A percentile compares a stretch with the other conserved stretches of the same genome.
These are phyloP conservation scores for Nyctereutes procyonoides DNA, from an alignment of 2,113 vertebrate species.

Conservation along the genomic window DNA sequence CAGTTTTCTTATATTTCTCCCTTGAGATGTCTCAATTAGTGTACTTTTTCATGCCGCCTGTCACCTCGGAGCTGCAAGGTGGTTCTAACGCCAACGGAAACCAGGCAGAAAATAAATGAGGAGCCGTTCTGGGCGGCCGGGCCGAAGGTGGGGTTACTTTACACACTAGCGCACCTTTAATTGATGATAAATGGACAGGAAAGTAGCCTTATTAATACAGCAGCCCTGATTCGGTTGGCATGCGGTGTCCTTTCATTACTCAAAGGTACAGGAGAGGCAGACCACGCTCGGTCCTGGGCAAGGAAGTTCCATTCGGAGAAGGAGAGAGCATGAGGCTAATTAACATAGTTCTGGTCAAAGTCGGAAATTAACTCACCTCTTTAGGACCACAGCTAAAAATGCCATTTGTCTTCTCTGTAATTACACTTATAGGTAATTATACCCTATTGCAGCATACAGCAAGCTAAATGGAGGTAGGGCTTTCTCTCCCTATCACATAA, in stretches of 20 bases:
- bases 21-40: constrained; percentile 91
- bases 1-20: constrained; percentile 87
- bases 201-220: constrained; percentile 88
- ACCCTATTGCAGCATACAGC: constrained; percentile 63
- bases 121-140: constrained; percentile 84
- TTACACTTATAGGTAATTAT: constrained; percentile 86
- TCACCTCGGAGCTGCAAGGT: constrained; percentile 89
- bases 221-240: constrained; percentile 83
- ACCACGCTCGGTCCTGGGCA: constrained; percentile 80
- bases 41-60: constrained; percentile 88
- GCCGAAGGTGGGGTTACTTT: constrained; percentile 88
- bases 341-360: constrained; percentile 87
- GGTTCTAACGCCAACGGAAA: constrained; percentile 86
- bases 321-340: constrained; percentile 80
- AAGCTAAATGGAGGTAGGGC: constrained; percentile 76
- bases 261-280: constrained; percentile 82
- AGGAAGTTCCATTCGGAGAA: constrained; percentile 77
- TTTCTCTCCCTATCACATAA: constrained; percentile 57
- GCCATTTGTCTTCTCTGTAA: constrained; percentile 84
- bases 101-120: constrained; percentile 91
- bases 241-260: constrained; percentile 87
- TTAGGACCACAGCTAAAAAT: constrained; percentile 84
- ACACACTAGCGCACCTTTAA: constrained; percentile 89
- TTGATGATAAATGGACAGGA: constrained; percentile 91
- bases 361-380: constrained; percentile 87